Conservation (phyloP, 2,888 invertebrate species). For the Cryptophagus acutangulus region DNA sequence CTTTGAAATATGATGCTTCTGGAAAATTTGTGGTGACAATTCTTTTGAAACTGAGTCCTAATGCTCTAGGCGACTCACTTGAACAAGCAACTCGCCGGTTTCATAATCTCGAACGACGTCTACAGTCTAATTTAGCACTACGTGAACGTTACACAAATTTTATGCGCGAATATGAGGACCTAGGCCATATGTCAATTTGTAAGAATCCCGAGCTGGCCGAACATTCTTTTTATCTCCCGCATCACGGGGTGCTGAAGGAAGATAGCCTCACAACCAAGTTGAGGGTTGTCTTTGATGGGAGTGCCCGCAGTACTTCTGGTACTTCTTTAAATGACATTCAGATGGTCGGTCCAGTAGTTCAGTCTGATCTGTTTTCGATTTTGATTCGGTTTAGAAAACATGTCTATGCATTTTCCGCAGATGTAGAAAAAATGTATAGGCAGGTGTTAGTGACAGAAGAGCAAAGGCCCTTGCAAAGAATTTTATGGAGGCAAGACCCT, state of each 20-base stretch:
- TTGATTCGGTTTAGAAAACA: constrained; percentile 8
- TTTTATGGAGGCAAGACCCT: constrained; percentile 9
- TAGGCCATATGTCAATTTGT: too few species aligned
- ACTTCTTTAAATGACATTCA: not conserved
- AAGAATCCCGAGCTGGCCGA: too few species aligned
- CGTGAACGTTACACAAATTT: too few species aligned
- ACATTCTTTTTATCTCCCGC: too few species aligned
- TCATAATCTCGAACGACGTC: too few species aligned
- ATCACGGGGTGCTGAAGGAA: not conserved
- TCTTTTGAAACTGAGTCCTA: too few species aligned
- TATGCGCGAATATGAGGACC: too few species aligned
- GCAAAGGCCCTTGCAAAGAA: constrained; percentile 4
- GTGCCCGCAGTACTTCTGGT: not conserved
- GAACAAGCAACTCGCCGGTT: too few species aligned
- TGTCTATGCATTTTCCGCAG: constrained; percentile 1
- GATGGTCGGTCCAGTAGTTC: not conserved
- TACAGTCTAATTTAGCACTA: too few species aligned
- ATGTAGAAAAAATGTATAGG: constrained; percentile 12
- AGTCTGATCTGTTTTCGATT: constrained; percentile 8
- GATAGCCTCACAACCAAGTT: not conserved
- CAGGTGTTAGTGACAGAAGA: not conserved
- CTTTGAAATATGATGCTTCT: too few species aligned
- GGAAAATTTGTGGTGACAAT: too few species aligned
- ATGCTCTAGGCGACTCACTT: too few species aligned
- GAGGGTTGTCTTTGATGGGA: not conserved